These are phyloP conservation scores for Onychostruthus taczanowskii DNA, from an alignment of 2,113 vertebrate species.

Conservation along the genomic window DNA sequence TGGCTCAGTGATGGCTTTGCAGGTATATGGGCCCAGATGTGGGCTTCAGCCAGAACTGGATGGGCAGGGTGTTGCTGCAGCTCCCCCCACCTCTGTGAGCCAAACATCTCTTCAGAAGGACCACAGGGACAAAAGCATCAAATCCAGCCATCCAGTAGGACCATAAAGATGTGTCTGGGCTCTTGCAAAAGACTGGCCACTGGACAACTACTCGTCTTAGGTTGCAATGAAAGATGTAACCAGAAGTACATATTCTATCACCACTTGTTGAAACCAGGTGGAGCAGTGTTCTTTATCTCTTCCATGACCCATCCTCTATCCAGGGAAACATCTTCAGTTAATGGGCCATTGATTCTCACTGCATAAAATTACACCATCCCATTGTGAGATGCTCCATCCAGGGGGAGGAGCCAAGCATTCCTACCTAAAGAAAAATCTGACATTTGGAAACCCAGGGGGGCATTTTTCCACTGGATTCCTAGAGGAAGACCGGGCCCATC, in stretches of 20 bases:
- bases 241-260: not conserved
- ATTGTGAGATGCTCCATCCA: not conserved
- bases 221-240: not conserved
- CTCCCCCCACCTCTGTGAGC: not conserved
- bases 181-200: rapidly evolving
- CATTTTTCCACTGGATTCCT: not conserved
- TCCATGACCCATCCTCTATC: not conserved
- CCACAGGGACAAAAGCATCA: not conserved
- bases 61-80: not conserved
- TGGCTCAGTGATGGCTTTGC: not conserved
- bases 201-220: not conserved
- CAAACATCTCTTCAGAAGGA: not conserved
- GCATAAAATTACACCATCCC: not conserved
- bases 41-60: not conserved
- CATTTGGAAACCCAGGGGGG: not conserved
- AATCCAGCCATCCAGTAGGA: not conserved
- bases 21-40: not conserved
- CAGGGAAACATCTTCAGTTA: not conserved
- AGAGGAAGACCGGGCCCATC: not conserved
- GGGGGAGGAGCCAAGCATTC: not conserved
- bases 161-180: not conserved
- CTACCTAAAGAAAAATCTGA: not conserved
- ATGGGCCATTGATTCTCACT: not conserved
- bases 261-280: not conserved
- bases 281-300: not conserved